Conservation (phyloP, 2,113 vertebrate species). For the Pelecanoides urinatrix region DNA sequence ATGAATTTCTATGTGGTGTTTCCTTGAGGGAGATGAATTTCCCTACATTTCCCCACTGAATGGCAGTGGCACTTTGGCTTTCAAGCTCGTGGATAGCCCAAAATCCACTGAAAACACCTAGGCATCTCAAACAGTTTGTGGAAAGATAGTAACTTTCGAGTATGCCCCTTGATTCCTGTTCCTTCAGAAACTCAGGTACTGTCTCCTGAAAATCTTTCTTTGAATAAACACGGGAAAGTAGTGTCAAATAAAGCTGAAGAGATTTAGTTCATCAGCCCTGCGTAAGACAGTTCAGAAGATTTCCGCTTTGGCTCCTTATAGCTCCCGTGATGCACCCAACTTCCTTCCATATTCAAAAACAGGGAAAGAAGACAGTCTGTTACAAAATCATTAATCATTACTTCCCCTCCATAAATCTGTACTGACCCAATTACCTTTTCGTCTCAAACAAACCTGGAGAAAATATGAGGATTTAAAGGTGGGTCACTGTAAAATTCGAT, state of each 20-base stretch:
- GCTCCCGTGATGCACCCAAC: not conserved
- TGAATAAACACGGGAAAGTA: not conserved
- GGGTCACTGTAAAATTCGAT: not conserved
- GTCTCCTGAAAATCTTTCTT: not conserved
- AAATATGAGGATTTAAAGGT: not conserved
- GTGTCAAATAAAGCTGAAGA: not conserved
- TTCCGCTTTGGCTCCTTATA: not conserved
- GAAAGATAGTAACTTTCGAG: not conserved
- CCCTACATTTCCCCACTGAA: not conserved
- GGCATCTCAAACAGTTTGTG: not conserved
- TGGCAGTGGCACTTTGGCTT: not conserved
- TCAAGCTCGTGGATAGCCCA: not conserved
- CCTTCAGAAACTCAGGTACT: not conserved
- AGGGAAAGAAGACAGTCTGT: not conserved
- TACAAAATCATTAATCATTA: not conserved
- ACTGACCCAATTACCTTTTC: not conserved
- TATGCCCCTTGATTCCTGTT: not conserved
- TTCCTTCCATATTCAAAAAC: not conserved
- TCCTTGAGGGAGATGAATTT: not conserved
- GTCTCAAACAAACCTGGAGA: not conserved
- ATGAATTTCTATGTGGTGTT: not conserved
- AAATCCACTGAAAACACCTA: not conserved
- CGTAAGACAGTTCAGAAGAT: not conserved
- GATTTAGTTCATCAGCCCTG: not conserved
- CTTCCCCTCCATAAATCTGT: not conserved